Evolutionary conservation across 2,113 vertebrate genomes (phyloP).

Genomic region (Myodes glareolus): DNA sequence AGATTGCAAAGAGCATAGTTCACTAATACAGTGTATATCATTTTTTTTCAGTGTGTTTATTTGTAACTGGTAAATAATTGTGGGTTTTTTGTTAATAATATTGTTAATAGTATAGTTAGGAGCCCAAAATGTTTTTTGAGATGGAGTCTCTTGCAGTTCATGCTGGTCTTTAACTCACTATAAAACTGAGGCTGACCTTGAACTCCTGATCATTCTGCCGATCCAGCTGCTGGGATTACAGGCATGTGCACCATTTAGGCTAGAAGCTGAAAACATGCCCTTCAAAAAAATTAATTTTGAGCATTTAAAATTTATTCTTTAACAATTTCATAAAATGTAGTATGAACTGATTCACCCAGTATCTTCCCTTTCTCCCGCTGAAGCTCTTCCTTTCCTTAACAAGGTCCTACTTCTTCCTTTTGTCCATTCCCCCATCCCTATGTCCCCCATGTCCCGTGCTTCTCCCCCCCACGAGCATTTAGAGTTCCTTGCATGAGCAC

Average conservation of each 20-base stretch:
- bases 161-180: not conserved
- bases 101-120: conserved; percentile 1
- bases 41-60: conserved; percentile 6
- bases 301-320: not conserved
- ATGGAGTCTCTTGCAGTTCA: not conserved
- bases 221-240: not conserved
- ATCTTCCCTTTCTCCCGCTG: not conserved
- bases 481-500: not conserved
- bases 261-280: not conserved
- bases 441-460: no score
- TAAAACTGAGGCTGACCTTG: not conserved
- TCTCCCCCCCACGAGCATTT: not conserved
- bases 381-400: not conserved
- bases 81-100: not conserved
- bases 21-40: not conserved
- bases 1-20: not conserved
- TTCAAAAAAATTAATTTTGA: not conserved
- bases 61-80: not conserved
- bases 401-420: not conserved
- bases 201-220: not conserved
- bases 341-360: not conserved
- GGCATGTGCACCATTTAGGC: not conserved
- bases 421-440: no score
- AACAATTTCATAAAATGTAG: not conserved
- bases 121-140: not conserved